phyloP scores from a whole-genome alignment of 2,113 vertebrate genomes.

The Vireo altiloquus region DNA sequence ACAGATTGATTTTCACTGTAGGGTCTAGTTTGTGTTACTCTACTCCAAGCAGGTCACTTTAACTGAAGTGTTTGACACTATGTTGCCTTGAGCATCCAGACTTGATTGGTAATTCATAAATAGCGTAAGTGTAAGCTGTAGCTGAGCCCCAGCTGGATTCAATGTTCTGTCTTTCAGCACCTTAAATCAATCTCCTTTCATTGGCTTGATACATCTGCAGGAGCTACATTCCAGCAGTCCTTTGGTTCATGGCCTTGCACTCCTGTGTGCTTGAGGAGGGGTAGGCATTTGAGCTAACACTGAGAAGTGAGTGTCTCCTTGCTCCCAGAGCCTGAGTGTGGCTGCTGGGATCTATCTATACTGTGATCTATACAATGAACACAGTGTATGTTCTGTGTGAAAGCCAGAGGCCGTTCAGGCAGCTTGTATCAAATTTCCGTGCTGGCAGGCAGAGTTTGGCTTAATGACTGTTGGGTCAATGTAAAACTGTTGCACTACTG shows the following conservation, averaged over 20 bases:
- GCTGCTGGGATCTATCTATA: background rate
- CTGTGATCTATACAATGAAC: background rate
- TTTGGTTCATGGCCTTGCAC: background rate
- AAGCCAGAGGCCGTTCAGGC: background rate
- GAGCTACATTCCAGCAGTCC: background rate
- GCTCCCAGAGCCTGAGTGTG: background rate
- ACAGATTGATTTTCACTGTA: background rate
- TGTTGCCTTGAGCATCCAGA: background rate
- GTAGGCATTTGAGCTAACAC: background rate
- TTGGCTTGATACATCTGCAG: background rate
- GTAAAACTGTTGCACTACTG: background rate
- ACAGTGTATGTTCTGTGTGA: constrained; percentile 14
- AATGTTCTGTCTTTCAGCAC: background rate
- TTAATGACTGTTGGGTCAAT: constrained; percentile 5
- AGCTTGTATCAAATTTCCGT: background rate
- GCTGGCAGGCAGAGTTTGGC: background rate
- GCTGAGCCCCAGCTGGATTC: background rate
- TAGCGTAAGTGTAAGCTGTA: background rate
- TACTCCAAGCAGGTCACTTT: background rate
- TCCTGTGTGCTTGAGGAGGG: background rate
- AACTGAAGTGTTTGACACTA: background rate
- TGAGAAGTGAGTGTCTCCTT: background rate
- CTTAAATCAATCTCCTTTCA: background rate
- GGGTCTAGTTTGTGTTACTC: background rate
- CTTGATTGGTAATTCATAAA: background rate